phyloP scores from a whole-genome alignment of 2,113 vertebrate species.

The Heterotilapia buettikoferi region DNA sequence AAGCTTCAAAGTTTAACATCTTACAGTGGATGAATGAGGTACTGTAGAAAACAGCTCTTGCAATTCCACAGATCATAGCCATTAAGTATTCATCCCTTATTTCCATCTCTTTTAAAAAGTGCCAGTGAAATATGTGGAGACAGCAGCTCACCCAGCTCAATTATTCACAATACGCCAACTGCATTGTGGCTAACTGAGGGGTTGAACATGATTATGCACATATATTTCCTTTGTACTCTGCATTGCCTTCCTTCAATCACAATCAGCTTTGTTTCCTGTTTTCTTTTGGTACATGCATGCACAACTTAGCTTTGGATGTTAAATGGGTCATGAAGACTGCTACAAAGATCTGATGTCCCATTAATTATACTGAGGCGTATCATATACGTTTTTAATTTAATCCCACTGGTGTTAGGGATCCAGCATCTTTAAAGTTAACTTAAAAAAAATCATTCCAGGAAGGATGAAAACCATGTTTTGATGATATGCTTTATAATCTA shows the following conservation, averaged over 20 bases:
- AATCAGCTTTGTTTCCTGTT: neutral
- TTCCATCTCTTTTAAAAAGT: conserved; percentile 54
- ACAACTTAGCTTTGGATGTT: neutral
- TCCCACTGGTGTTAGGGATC: neutral
- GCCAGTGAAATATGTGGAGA: conserved; percentile 39
- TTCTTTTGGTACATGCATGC: neutral
- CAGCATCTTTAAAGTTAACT: neutral
- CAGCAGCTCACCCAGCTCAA: conserved; percentile 40
- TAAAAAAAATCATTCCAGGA: neutral
- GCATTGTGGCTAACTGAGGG: conserved; percentile 39
- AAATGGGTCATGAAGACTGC: neutral
- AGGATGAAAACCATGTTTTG: neutral
- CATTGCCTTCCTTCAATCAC: conserved; percentile 3
- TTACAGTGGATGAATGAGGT: neutral
- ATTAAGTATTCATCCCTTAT: conserved; percentile 57
- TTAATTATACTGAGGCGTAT: neutral
- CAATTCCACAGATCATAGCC: conserved; percentile 40
- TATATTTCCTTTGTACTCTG: conserved; percentile 49
- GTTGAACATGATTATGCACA: conserved; percentile 53
- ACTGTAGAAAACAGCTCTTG: conserved; percentile 24
- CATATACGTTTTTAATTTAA: neutral
- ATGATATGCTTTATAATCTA: neutral
- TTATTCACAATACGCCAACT: conserved; percentile 52
- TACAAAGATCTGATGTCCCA: neutral
- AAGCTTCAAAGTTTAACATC: conserved; percentile 13